phyloP scores from a whole-genome alignment of 2,797 vertebrate species.

The Acanthiza pusilla region DNA sequence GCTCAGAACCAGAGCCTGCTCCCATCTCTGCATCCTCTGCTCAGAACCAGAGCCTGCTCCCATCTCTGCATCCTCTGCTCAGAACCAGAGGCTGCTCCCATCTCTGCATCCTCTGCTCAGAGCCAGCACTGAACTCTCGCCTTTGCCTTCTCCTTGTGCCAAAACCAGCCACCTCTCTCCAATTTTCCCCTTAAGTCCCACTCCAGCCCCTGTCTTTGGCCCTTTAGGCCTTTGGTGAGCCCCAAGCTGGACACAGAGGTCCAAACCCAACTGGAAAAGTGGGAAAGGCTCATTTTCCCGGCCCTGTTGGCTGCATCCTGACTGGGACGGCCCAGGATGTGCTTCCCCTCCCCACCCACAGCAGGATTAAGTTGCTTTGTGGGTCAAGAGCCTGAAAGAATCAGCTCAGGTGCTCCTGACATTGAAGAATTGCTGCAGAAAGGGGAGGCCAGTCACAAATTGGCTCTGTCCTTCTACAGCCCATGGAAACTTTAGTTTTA shows the following conservation, averaged over 20 bases:
- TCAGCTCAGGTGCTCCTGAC: constrained; percentile 31
- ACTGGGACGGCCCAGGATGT: neutral
- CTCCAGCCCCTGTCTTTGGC: neutral
- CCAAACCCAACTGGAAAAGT: neutral
- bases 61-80: neutral
- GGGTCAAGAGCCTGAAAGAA: constrained; percentile 42
- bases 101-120: neutral
- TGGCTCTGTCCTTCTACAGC: constrained; percentile 27
- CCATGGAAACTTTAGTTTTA: constrained; percentile 30
- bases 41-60: neutral
- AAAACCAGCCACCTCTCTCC: neutral
- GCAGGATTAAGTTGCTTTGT: neutral
- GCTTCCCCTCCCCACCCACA: neutral
- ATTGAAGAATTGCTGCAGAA: constrained; percentile 38
- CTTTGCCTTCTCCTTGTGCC: neutral
- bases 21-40: neutral
- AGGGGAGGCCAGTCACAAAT: constrained; percentile 6
- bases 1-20: neutral
- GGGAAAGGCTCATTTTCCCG: neutral
- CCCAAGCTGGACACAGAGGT: neutral
- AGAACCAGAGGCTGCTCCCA: neutral
- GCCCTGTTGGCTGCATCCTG: neutral
- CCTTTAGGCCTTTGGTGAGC: neutral
- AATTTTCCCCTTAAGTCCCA: neutral
- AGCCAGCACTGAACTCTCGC: neutral